Base-by-base conservation (phyloP, 2,888 invertebrate species). In the Fissipunctia ypsillon region DNA sequence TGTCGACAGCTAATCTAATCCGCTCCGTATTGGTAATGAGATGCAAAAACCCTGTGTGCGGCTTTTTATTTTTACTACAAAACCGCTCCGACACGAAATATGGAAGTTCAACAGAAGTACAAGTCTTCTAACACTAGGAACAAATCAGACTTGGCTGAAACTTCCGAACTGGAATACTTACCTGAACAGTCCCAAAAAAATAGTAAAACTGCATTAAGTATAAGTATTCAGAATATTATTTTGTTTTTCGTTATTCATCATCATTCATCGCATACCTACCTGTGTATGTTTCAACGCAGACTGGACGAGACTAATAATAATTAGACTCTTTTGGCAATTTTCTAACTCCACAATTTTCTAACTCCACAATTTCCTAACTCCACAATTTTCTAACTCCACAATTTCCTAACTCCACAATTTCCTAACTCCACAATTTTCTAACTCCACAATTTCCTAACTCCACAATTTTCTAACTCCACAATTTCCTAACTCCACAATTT, bases 21-120 rank as follows among this genome's bases (percentile, higher is more conserved):
- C 67, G 35, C 75, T 75, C 76, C 73, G 80, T 76, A 85, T 85
- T 76, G 69, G 78, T 86, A 88, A 88, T 84, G 84, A 84, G 73
- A 88, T 89, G 87, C 86, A 87, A 87, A 88, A 86, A 85, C 74
- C 56, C 71, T 73, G 78, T 80, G 72, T 68, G 68, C 78, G 69
- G 79, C 78, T 85, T 87, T 89, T 88, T 83, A 84, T 85, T 87
- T 89, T 88, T 83, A 84, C 84, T 80, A 85, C 84, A 78, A 81
- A 84, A 85, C 73, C 64, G 73, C 80, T 66, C 63, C 60, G 70
- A 60, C 50, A 45, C 35, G 19, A 28, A 45, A 41, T 50, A 25
- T 14, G 9, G 3, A 31, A 16, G 4, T 16, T 16, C 16, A 16
- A n/a, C 63, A 63, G 63, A 50, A 64, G 63, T 52, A 52, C 52